A percentile compares a stretch with the other conserved stretches of the same genome.
phyloP scores from a whole-genome alignment of 2,888 invertebrate species.

The Polymixis lichenea region DNA sequence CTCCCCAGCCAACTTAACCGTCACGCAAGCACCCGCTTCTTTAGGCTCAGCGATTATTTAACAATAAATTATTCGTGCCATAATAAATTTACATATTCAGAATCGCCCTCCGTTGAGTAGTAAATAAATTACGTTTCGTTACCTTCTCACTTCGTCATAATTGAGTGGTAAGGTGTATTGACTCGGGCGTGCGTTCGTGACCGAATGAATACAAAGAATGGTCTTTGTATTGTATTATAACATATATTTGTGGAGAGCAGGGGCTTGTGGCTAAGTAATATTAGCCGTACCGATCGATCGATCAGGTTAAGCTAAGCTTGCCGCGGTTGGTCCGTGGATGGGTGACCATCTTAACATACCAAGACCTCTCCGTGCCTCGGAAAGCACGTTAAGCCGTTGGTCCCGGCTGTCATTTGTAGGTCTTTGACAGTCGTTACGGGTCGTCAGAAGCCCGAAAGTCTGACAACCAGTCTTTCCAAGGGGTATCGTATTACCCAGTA shows the following conservation, averaged over 20 bases:
- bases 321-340: no score
- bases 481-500: no score
- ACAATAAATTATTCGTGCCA: conserved; percentile 85
- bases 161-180: conserved; percentile 76
- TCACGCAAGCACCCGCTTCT: conserved; percentile 85
- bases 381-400: no score
- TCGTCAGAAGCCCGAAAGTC: no score
- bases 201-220: conserved; percentile 10
- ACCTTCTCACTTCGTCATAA: conserved; percentile 84
- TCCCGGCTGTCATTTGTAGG: no score
- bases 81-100: conserved; percentile 85
- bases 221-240: conserved; percentile 6
- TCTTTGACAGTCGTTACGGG: no score
- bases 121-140: conserved; percentile 87
- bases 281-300: no score
- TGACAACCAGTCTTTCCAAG: no score
- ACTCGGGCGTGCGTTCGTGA: conserved; percentile 54
- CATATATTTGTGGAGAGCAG: neutral
- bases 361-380: no score
- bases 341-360: no score
- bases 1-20: conserved; percentile 41
- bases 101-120: conserved; percentile 84
- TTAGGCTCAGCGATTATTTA: conserved; percentile 85
- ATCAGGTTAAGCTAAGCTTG: no score
- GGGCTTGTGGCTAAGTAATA: no score